These are phyloP conservation scores for Tetraneura akinire DNA, from an alignment of 1,140 invertebrate species.

Conservation along the genomic window DNA sequence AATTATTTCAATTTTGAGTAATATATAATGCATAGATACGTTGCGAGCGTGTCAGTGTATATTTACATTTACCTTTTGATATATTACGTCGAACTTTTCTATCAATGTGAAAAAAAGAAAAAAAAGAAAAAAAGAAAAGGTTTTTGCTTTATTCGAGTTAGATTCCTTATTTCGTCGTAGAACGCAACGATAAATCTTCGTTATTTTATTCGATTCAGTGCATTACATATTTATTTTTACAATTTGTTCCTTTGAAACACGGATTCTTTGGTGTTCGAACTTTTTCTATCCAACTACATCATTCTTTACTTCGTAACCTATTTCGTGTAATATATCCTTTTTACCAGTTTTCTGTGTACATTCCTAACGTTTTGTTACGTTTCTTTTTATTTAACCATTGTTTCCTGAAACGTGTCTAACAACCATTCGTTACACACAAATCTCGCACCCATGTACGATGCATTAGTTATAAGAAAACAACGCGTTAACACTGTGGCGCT, in stretches of 20 bases:
- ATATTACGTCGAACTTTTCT: not conserved
- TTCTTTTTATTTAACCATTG: constrained; percentile 3
- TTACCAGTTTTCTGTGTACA: too few relatives aligned
- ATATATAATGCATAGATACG: too few relatives aligned
- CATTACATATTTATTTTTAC: constrained; percentile 26
- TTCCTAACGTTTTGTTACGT: not conserved
- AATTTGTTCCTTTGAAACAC: constrained; percentile 11
- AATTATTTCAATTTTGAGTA: too few relatives aligned
- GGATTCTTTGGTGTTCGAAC: constrained; percentile 21
- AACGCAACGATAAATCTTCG: not conserved
- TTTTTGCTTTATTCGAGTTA: not conserved
- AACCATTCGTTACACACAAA: not conserved
- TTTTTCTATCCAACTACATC: constrained; percentile 12
- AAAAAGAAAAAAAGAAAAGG: too few relatives aligned
- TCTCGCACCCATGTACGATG: not conserved
- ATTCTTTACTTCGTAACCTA: constrained; percentile 6
- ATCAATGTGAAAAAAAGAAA: constrained; percentile 1
- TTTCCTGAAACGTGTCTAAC: not conserved
- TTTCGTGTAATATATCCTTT: constrained; percentile 13
- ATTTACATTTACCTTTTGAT: not conserved
- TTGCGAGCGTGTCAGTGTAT: too few relatives aligned
- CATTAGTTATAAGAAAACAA: constrained; percentile 7
- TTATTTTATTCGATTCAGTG: constrained; percentile 28
- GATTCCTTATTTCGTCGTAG: not conserved
- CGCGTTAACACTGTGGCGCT: too few relatives aligned